Evolutionary conservation across 2,113 vertebrate species (phyloP).

Genomic region (Martes martes): DNA sequence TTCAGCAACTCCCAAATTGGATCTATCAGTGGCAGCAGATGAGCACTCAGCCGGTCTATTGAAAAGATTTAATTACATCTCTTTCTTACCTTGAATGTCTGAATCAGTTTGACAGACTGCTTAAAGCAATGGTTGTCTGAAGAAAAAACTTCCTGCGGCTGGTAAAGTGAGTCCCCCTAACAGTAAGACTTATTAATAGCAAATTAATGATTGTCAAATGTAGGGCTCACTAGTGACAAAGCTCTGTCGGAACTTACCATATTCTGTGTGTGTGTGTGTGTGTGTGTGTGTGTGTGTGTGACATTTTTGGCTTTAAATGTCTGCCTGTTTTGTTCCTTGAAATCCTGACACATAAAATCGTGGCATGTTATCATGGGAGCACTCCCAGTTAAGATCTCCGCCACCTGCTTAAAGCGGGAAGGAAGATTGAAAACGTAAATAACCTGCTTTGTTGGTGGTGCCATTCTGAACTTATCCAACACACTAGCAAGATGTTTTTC

Average conservation of each 20-base stretch:
- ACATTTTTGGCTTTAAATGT: slow-evolving; percentile 37
- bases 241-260: slow-evolving; percentile 14
- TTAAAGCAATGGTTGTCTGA: slow-evolving; percentile 47
- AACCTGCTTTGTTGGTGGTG: background rate
- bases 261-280: background rate
- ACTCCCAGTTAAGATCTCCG: background rate
- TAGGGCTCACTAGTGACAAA: slow-evolving; percentile 44
- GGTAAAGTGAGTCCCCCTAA: slow-evolving; percentile 27
- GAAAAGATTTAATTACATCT: slow-evolving; percentile 66
- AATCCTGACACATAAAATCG: slow-evolving; percentile 14
- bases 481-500: background rate
- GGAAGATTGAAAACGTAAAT: background rate
- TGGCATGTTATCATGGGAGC: background rate
- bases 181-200: slow-evolving; percentile 54
- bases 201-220: slow-evolving; percentile 59
- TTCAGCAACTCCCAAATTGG: slow-evolving; percentile 23
- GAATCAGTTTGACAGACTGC: slow-evolving; percentile 47
- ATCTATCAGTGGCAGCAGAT: slow-evolving; percentile 30
- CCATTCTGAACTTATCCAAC: background rate
- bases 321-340: slow-evolving; percentile 34
- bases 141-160: slow-evolving; percentile 13
- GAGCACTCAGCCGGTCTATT: slow-evolving; percentile 45
- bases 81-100: slow-evolving; percentile 51
- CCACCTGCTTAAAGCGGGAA: slow-evolving; percentile 21
- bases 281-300: background rate